These are phyloP conservation scores for Acrocephalus kingi DNA, from an alignment of 2,113 vertebrate genomes.

Conservation along the genomic window DNA sequence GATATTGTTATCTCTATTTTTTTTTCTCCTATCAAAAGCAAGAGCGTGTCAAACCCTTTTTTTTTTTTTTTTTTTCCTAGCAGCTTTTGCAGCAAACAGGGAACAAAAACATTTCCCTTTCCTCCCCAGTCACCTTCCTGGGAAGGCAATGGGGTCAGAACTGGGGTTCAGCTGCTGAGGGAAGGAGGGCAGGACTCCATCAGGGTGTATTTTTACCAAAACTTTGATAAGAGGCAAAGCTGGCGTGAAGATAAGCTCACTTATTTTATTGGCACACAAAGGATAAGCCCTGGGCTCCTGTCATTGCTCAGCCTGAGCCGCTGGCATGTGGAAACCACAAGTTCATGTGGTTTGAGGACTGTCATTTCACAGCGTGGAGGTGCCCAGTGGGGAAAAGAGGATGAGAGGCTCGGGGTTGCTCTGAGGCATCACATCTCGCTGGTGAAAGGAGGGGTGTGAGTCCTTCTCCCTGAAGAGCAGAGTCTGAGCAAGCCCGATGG, in stretches of 20 bases:
- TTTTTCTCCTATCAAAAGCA: not conserved
- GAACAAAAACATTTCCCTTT: not conserved
- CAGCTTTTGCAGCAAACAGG: not conserved
- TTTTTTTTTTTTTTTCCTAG: not conserved
- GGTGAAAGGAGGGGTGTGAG: not conserved
- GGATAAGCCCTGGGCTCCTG: not conserved
- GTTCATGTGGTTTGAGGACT: not conserved
- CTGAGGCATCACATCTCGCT: not conserved
- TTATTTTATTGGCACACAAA: not conserved
- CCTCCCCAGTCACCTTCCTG: not conserved
- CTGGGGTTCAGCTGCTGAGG: not conserved
- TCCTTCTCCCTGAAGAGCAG: not conserved
- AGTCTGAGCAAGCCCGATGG: not conserved
- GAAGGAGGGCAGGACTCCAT: not conserved
- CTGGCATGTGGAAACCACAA: not conserved
- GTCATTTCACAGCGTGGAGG: not conserved
- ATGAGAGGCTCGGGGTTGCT: not conserved
- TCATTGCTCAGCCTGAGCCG: not conserved
- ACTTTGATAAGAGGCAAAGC: not conserved
- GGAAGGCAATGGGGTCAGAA: not conserved
- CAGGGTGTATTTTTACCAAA: not conserved
- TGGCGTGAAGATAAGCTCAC: fast-evolving
- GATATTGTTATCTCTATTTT: not conserved
- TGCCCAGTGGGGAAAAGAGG: not conserved
- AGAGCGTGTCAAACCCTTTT: not conserved